Evolutionary conservation across 2,113 vertebrate genomes (phyloP).

Genomic region (Psephotus haematonotus): DNA sequence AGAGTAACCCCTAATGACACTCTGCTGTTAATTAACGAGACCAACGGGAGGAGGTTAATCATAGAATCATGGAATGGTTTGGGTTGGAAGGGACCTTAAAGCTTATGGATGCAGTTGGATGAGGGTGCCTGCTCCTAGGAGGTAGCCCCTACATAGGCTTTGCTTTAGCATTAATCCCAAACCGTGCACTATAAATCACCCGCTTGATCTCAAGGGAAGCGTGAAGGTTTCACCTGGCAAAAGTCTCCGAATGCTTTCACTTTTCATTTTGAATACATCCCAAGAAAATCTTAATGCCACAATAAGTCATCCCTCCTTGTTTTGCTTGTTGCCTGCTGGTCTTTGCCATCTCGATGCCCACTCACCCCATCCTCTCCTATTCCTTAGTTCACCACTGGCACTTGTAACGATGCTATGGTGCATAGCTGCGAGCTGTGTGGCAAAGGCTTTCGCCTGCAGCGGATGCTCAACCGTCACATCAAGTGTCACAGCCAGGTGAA

Average conservation of each 20-base stretch:
- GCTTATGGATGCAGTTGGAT: rapidly evolving
- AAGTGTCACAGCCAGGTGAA: constrained; percentile 87
- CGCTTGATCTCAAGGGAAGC: not conserved
- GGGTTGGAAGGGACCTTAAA: not conserved
- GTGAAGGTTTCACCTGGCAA: not conserved
- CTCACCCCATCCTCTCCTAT: not conserved
- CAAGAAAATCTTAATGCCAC: not conserved
- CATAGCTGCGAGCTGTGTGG: constrained; percentile 80
- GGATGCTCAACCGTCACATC: constrained; percentile 86
- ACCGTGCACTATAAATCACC: rapidly evolving
- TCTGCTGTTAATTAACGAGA: not conserved
- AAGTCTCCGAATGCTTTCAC: not conserved
- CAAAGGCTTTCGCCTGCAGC: constrained; percentile 81
- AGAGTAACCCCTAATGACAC: not conserved
- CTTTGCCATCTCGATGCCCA: rapidly evolving
- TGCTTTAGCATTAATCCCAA: not conserved
- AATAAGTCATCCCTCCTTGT: not conserved
- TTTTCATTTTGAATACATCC: not conserved
- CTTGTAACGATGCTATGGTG: constrained; percentile 47
- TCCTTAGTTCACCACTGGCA: constrained; percentile 79
- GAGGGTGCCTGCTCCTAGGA: not conserved
- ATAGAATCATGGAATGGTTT: not conserved
- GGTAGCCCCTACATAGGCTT: not conserved
- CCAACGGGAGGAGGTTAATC: not conserved
- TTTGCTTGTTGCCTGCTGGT: not conserved